phyloP scores from a whole-genome alignment of 2,797 vertebrate genomes.

The Pantherophis alleghaniensis region DNA sequence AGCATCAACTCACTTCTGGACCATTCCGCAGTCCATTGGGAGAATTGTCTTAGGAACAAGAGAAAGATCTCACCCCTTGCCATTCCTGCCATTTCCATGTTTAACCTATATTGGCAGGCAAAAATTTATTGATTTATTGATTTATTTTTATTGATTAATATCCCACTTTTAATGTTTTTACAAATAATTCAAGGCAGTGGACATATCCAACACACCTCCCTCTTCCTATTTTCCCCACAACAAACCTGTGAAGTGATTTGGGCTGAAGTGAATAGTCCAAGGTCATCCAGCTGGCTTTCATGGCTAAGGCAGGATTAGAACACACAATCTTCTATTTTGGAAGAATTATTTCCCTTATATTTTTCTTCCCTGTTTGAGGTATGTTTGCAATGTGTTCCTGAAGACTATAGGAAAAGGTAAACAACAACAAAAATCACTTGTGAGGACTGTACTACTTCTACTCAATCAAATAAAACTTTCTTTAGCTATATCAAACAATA shows the following conservation, averaged over 20 bases:
- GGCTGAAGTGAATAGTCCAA: background rate
- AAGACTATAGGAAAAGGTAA: background rate
- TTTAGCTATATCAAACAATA: background rate
- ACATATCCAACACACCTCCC: background rate
- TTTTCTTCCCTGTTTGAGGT: background rate
- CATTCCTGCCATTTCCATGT: slow-evolving; percentile 14
- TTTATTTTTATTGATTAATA: background rate
- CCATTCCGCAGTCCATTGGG: no score
- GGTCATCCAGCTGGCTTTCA: background rate
- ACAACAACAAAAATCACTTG: background rate
- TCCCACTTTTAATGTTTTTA: background rate
- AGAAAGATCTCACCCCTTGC: background rate
- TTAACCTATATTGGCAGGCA: background rate
- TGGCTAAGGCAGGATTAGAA: background rate
- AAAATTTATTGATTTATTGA: background rate
- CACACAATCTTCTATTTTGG: background rate
- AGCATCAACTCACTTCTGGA: no score
- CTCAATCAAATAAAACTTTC: background rate
- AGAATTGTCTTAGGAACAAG: slow-evolving; percentile 12
- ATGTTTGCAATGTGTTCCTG: background rate
- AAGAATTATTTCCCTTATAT: slow-evolving; percentile 7
- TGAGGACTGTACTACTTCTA: background rate
- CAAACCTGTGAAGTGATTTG: background rate
- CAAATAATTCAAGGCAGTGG: background rate
- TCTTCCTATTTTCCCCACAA: background rate